Evolutionary conservation across 2,113 vertebrate species (phyloP).

Genomic region (Tachysurus vachellii): DNA sequence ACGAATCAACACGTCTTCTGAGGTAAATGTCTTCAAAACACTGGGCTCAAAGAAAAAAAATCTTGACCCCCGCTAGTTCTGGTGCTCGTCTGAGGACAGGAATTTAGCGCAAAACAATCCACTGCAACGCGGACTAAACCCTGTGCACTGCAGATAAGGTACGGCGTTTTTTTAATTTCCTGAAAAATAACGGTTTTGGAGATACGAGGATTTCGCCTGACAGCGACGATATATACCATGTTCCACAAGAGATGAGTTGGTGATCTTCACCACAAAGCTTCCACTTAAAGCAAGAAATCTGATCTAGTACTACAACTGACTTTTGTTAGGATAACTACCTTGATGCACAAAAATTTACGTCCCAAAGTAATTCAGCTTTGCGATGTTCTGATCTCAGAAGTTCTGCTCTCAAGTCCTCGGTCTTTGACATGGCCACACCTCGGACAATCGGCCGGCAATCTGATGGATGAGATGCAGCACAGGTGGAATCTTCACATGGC

Average conservation of each 20-base stretch:
- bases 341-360: conserved; percentile 64
- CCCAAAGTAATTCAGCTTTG: conserved; percentile 73
- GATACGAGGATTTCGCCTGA: too few relatives aligned
- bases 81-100: too few relatives aligned
- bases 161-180: too few relatives aligned
- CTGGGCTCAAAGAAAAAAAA: too few relatives aligned
- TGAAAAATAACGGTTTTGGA: too few relatives aligned
- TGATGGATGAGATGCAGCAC: conserved; percentile 35
- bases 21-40: too few relatives aligned
- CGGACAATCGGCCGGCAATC: conserved; percentile 60
- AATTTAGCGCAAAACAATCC: too few relatives aligned
- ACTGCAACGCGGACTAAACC: too few relatives aligned
- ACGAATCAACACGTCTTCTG: too few relatives aligned
- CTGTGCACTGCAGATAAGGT: too few relatives aligned
- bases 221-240: not conserved
- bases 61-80: too few relatives aligned
- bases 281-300: not conserved
- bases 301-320: not conserved
- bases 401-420: conserved; percentile 73
- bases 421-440: conserved; percentile 59
- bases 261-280: not conserved
- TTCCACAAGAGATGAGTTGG: not conserved
- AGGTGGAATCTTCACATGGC: conserved; percentile 53
- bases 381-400: conserved; percentile 73
- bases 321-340: conserved; percentile 52